phyloP scores from a whole-genome alignment of 2,797 vertebrate genomes.

The Knipowitschia caucasica region DNA sequence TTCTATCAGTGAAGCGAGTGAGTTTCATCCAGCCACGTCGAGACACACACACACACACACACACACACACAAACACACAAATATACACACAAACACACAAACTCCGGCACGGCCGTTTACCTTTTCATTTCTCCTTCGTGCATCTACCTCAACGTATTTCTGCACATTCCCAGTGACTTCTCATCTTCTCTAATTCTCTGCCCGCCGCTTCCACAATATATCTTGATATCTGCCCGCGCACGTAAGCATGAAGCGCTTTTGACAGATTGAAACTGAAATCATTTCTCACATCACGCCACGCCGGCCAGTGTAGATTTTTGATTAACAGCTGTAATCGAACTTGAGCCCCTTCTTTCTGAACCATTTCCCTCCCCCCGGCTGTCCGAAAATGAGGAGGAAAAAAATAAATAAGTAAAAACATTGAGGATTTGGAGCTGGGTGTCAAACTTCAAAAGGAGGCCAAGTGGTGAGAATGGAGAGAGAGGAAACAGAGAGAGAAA shows the following conservation, averaged over 20 bases:
- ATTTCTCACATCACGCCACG: constrained; percentile 61
- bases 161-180: constrained; percentile 13
- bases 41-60: too few relatives aligned
- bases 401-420: constrained; percentile 41
- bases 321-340: constrained; percentile 71
- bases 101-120: constrained; percentile 29
- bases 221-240: constrained; percentile 49
- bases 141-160: too few relatives aligned
- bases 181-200: constrained; percentile 31
- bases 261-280: constrained; percentile 60
- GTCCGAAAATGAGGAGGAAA: constrained; percentile 33
- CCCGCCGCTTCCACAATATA: constrained; percentile 35
- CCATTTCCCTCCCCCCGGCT: constrained; percentile 63
- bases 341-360: constrained; percentile 61
- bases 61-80: too few relatives aligned
- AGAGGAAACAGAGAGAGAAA: constrained; percentile 50
- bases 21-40: constrained; percentile 24
- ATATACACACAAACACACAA: too few relatives aligned
- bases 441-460: constrained; percentile 69
- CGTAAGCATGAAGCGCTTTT: constrained; percentile 39
- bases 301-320: constrained; percentile 63
- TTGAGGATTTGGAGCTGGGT: constrained; percentile 66
- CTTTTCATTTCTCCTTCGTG: constrained; percentile 37
- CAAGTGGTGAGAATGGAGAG: constrained; percentile 52
- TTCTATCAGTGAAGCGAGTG: constrained; percentile 34